Base-by-base conservation (phyloP, 2,113 vertebrate genomes). In the Alligator sinensis region DNA sequence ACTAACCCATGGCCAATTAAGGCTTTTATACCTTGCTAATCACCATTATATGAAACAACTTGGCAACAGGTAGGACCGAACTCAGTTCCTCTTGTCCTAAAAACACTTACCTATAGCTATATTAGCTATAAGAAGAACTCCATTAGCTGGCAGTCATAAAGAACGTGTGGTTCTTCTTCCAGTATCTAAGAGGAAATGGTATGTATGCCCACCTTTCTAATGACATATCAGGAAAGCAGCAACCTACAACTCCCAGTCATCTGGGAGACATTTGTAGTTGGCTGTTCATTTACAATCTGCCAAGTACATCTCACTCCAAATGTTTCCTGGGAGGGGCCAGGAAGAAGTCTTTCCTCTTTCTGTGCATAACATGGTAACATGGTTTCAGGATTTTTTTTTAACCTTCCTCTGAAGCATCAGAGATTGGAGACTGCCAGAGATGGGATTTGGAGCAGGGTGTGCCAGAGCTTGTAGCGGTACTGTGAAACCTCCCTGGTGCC, bases 201-300 rank as follows among this genome's bases (percentile, higher is more conserved):
- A 30, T 30, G 21, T 11, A 79, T 66, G 70, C 83, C 64, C 82
- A 61, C 47, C 47, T 24, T 86, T 78, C 90, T 87, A 92, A 88
- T 88, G 92, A 91, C 94, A 84, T 93, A 95, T 2, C 57, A 66
- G 61, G 59, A 66, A 80, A 85, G 82, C 89, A 94, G 80, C 75
- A 92, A 91, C 78, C 80, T 1, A 2, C 59, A 0, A 1, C 75
- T 96, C 92, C 85, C 82, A 61, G 58, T 6, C 87, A n/a, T 68
- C 9, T 34, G 18, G 38, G 34, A 38, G 95, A 93, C 92, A 89
- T 93, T 95, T 38, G 94, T 76, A 95, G 91, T n/a, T 76, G 93
- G 92, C 79, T 62, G 95, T 75, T 80, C 82, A 59, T 66, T 91
- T 92, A 70, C 55, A 87, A 85, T 62, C 82, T 93, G 77, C 64